Conservation (phyloP, 2,113 vertebrate genomes). For the Glareola pratincola region DNA sequence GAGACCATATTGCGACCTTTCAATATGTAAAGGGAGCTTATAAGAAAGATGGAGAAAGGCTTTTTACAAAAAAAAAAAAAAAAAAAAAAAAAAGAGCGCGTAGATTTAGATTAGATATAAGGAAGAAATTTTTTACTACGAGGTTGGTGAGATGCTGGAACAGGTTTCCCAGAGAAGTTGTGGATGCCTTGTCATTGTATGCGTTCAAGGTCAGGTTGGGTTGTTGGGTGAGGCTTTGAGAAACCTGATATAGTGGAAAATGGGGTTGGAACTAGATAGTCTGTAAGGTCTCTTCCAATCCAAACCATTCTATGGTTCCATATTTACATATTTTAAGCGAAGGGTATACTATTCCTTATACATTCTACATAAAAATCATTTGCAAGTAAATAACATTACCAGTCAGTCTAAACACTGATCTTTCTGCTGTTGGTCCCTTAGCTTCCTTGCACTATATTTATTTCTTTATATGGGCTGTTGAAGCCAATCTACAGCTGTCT, state of each 20-base stretch:
- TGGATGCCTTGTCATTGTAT: neutral
- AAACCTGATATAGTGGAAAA: neutral
- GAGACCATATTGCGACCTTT: neutral
- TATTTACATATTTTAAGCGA: neutral
- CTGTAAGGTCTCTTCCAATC: neutral
- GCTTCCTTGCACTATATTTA: neutral
- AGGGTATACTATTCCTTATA: neutral
- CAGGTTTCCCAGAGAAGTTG: neutral
- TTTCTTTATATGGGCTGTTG: neutral
- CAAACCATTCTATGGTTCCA: neutral
- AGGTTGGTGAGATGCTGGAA: too few species aligned
- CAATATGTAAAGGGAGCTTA: neutral
- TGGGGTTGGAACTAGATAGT: neutral
- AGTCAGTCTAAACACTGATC: neutral
- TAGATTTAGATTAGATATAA: neutral
- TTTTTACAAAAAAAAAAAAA: neutral
- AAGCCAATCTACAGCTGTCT: neutral
- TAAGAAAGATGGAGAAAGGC: neutral
- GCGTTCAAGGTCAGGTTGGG: neutral
- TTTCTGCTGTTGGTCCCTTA: neutral
- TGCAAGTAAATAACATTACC: neutral
- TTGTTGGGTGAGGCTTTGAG: neutral
- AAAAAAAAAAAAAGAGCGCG: too few species aligned
- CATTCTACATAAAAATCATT: neutral
- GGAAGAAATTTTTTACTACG: neutral